Base-by-base conservation (phyloP, 2,797 vertebrate genomes). In the Gallinago solitaria region DNA sequence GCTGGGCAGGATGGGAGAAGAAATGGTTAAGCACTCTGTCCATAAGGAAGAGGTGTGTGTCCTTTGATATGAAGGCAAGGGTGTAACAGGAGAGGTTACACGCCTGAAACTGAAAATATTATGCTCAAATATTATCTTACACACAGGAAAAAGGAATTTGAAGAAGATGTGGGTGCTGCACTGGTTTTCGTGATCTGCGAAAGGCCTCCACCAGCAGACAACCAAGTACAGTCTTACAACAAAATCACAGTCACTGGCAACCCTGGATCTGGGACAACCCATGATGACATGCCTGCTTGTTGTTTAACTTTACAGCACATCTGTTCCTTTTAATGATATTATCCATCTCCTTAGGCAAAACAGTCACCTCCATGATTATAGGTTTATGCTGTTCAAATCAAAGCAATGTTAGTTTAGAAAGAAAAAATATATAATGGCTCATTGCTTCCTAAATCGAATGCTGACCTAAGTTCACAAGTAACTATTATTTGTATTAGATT, bases 251-350 rank as follows among this genome's bases (percentile, higher is more conserved):
- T 43, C 56, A 43, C 43, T 41, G 39, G 32, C 68, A 71, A 3
- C 33, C 20, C 32, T 32, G 47, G 9, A 37, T 77, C n/a, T 82
- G 73, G 59, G n/a, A 81, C 61, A 83, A 30, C 21, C n/a, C 37
- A 20, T 69, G 76, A 50, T 83, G 47, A 41, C 21, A 48, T 41
- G 25, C 60, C 68, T 75, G 60, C 57, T 64, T 37, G n/a, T 65
- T 83, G 32, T 87, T 83, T 74, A 73, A 76, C 71, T 88, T 95
- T 48, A 35, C 18, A 60, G 32, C 20, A 84, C 43, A 82, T 56
- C 59, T 84, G 59, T 68, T 96, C n/a, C 24, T 87, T 92, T 89
- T 73, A 84, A 69, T 78, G 65, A 59, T 73, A 69, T 90, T 94
- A 60, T 78, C 65, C 5, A 45, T 82, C 50, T 84, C 71, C 63